Percentiles rank a stretch among this genome's conserved stretches.
Conservation (phyloP, 2,888 invertebrate species). For the Papilio demoleus region DNA sequence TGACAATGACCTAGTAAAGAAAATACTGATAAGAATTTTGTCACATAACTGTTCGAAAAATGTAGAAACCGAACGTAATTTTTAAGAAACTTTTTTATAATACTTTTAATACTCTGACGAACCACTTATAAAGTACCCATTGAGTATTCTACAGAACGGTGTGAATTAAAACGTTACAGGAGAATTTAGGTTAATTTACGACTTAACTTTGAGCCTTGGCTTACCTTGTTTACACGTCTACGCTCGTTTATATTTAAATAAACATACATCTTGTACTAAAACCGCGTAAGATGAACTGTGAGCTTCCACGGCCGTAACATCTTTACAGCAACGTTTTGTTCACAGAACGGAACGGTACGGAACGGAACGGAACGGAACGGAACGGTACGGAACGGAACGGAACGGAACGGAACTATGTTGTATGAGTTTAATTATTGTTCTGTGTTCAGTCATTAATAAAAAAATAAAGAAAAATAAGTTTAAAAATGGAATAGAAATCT, state of each 20-base stretch:
- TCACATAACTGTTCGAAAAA: too few relatives aligned
- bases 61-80: background rate
- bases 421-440: too few relatives aligned
- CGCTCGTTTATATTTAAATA: conserved; percentile 5
- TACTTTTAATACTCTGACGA: conserved; percentile 24
- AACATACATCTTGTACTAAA: conserved; percentile 5
- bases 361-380: too few relatives aligned
- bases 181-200: conserved; percentile 32
- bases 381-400: too few relatives aligned
- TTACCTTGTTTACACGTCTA: conserved; percentile 27
- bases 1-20: conserved; percentile 18
- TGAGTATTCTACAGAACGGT: conserved; percentile 8
- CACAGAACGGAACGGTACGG: too few relatives aligned
- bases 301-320: too few relatives aligned
- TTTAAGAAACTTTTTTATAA: background rate
- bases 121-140: conserved; percentile 17
- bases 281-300: background rate
- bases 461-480: background rate
- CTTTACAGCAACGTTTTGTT: too few relatives aligned
- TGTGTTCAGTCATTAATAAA: background rate
- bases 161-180: background rate
- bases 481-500: background rate
- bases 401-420: too few relatives aligned
- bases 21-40: conserved; percentile 2
- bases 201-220: conserved; percentile 20